phyloP scores from a whole-genome alignment of 2,797 vertebrate genomes.

The Aldrovandia affinis region DNA sequence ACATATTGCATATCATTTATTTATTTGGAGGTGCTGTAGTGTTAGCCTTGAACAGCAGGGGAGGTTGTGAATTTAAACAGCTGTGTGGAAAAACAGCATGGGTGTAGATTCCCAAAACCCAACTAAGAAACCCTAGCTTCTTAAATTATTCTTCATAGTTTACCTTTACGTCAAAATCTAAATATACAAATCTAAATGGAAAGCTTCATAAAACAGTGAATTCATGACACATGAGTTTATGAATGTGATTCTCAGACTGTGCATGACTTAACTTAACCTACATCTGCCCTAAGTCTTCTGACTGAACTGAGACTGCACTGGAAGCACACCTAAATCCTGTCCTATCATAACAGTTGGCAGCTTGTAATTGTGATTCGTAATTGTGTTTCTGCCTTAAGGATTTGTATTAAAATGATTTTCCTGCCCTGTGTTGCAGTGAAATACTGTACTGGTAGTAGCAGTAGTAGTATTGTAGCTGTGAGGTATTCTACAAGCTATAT shows the following conservation, averaged over 20 bases:
- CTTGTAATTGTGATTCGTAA: not conserved
- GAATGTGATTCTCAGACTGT: too few species aligned
- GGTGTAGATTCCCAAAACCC: not conserved
- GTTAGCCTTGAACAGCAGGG: slow-evolving; percentile 18
- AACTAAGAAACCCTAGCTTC: not conserved
- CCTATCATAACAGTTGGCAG: not conserved
- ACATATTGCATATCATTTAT: slow-evolving; percentile 20
- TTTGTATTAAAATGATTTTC: not conserved
- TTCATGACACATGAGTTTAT: too few species aligned
- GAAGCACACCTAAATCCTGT: too few species aligned
- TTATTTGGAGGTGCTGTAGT: not conserved
- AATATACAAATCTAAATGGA: too few species aligned
- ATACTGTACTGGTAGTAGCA: too few species aligned
- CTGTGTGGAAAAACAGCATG: slow-evolving; percentile 24
- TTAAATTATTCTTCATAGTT: not conserved
- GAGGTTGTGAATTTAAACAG: not conserved
- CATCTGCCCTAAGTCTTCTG: not conserved
- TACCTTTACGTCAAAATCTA: too few species aligned
- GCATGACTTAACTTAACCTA: too few species aligned
- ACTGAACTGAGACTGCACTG: not conserved
- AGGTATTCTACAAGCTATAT: not conserved
- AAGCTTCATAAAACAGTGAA: too few species aligned
- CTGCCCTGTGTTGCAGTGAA: too few species aligned
- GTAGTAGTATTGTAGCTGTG: not conserved
- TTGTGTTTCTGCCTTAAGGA: not conserved